phyloP scores from a whole-genome alignment of 2,797 vertebrate species.

The Acipenser ruthenus region DNA sequence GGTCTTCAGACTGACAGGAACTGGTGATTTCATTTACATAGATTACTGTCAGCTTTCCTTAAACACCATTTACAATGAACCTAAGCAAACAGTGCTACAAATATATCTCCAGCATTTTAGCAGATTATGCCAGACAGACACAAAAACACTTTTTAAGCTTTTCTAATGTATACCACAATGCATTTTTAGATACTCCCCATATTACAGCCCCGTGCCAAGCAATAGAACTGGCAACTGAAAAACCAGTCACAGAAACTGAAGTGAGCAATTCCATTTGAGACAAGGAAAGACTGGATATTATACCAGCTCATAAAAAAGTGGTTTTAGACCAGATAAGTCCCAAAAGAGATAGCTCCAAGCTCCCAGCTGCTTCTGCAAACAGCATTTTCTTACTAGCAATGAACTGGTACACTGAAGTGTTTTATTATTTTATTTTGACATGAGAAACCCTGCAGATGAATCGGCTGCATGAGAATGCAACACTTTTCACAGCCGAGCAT shows the following conservation, averaged over 20 bases:
- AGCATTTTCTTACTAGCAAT: not conserved
- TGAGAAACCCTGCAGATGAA: constrained; percentile 7
- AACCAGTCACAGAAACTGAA: not conserved
- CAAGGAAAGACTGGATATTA: constrained; percentile 12
- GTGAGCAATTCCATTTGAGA: constrained; percentile 1
- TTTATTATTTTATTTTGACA: not conserved
- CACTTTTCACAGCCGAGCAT: constrained; percentile 5
- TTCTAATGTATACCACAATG: too few relatives aligned
- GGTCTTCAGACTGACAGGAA: too few relatives aligned
- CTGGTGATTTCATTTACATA: too few relatives aligned
- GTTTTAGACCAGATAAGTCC: constrained; percentile 7
- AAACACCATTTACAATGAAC: too few relatives aligned
- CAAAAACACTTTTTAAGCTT: too few relatives aligned
- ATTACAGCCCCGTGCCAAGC: not conserved
- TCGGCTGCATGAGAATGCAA: not conserved
- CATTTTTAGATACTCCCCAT: too few relatives aligned
- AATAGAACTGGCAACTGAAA: not conserved
- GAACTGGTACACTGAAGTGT: not conserved
- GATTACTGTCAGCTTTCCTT: too few relatives aligned
- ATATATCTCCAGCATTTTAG: too few relatives aligned
- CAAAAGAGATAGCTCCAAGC: not conserved
- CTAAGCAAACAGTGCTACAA: too few relatives aligned
- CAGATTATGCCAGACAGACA: too few relatives aligned
- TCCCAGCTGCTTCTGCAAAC: not conserved
- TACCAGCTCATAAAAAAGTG: constrained; percentile 7